These are phyloP conservation scores for Araneus ventricosus DNA, from an alignment of 1,140 invertebrate species.

Conservation along the genomic window DNA sequence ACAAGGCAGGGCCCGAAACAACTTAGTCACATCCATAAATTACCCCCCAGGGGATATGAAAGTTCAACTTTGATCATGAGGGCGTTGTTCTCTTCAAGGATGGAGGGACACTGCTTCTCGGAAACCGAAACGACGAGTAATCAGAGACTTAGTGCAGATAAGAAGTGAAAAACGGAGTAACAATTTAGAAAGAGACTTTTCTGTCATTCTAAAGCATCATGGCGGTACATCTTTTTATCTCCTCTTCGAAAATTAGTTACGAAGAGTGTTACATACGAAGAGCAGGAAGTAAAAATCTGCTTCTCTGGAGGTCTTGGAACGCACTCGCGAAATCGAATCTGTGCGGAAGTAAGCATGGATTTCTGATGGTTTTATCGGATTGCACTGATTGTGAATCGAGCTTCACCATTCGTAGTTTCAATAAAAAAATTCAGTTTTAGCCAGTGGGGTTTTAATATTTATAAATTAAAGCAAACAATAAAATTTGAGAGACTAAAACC, in stretches of 20 bases:
- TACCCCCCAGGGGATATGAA: conserved; percentile 46
- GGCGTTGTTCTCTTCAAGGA: conserved; percentile 3
- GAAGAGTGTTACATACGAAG: no score
- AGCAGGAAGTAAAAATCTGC: no score
- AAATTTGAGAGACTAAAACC: no score
- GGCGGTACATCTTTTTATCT: neutral
- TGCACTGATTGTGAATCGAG: no score
- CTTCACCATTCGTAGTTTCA: no score
- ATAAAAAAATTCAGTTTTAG: no score
- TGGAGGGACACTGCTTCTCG: neutral
- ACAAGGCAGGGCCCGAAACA: conserved; percentile 52
- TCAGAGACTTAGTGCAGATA: neutral
- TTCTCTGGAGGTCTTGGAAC: no score
- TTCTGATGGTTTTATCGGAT: no score
- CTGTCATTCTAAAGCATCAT: neutral
- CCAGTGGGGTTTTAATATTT: no score
- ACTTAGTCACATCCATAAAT: conserved; percentile 71
- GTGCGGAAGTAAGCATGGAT: no score
- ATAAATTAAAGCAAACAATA: no score
- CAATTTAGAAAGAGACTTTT: neutral
- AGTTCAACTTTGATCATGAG: conserved; percentile 39
- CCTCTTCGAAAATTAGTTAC: neutral
- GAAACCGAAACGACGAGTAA: neutral
- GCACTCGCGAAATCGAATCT: no score
- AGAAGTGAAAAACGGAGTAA: neutral